Conservation (phyloP, 2,797 vertebrate genomes). For the Urocyon cinereoargenteus region DNA sequence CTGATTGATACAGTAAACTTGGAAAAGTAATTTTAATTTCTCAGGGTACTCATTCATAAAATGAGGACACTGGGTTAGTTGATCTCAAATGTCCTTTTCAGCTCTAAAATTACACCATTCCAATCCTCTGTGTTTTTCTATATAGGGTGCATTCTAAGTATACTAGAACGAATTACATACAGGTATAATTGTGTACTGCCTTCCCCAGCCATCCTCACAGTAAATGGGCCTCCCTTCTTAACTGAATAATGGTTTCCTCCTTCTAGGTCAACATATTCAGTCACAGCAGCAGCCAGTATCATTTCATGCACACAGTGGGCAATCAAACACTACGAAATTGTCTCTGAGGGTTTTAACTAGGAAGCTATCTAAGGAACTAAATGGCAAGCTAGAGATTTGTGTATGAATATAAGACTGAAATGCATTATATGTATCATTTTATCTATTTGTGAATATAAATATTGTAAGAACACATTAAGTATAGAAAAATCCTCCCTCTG, state of each 20-base stretch:
- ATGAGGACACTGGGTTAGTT: neutral
- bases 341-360: constrained; percentile 46
- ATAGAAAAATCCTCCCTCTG: constrained; percentile 25
- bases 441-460: constrained; percentile 55
- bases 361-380: constrained; percentile 29
- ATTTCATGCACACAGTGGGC: constrained; percentile 25
- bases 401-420: constrained; percentile 58
- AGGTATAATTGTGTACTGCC: neutral
- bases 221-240: neutral
- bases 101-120: neutral
- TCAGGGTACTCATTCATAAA: constrained; percentile 20
- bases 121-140: neutral
- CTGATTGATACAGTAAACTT: neutral
- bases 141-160: neutral
- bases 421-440: constrained; percentile 19
- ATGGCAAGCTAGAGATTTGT: constrained; percentile 37
- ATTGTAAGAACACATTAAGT: constrained; percentile 11
- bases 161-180: neutral
- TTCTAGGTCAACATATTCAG: constrained; percentile 66
- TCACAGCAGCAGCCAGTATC: neutral
- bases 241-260: constrained; percentile 56
- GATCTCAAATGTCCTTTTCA: neutral
- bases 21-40: constrained; percentile 61
- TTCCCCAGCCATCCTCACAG: neutral
- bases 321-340: constrained; percentile 11